Base-by-base conservation (phyloP, 2,797 vertebrate genomes). In the Hozukius guyotensis region DNA sequence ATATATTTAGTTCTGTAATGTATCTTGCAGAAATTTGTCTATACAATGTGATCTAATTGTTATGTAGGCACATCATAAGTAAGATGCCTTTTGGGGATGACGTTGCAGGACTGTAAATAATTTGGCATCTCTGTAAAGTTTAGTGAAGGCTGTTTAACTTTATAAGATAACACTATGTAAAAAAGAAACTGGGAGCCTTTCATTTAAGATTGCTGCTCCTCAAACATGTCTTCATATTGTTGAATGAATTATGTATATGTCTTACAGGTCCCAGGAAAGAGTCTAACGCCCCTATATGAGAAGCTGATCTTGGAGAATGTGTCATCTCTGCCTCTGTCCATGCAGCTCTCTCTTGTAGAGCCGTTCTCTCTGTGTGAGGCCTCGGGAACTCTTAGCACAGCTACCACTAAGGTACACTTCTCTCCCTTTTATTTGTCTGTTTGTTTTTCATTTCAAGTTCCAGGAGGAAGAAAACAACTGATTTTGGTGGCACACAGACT, bases 251-350 rank as follows among this genome's bases (percentile, higher is more conserved):
- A 25, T 77, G 9, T 46, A 1, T 70, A 9, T 77, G 11, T 75
- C 11, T 80, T 64, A 18, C 88, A 98, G 97, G 89, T 83, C 55
- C 94, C 96, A 36, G 87, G 84, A 3, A 65, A 92, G 46, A 52
- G 68, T 29, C 87, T 98, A 14, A 81, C 74, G 7, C 87, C 93
- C 2, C 85, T 94, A 0, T 96, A 96, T 74, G 29, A 97, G 86
- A 96, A 93, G 46, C 91, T 99, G 59, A 6, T 89, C 46, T 55
- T 99, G 68, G 96, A 92, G 85, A 99, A 97, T 25, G 32, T 95
- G 27, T 97, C 97, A 1, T 90, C 87, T 16, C 87, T 98, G 77
- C 79, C 95, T 0, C 84, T 99, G 12, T 93, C 83, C 1, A 1
- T 97, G 59, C 18, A 96, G 49, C 81, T 98, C 10, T 75, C 80